Percentiles rank a stretch among this genome's conserved stretches.
Evolutionary conservation across 2,888 invertebrate genomes (phyloP).

Genomic region (Acleris literana): DNA sequence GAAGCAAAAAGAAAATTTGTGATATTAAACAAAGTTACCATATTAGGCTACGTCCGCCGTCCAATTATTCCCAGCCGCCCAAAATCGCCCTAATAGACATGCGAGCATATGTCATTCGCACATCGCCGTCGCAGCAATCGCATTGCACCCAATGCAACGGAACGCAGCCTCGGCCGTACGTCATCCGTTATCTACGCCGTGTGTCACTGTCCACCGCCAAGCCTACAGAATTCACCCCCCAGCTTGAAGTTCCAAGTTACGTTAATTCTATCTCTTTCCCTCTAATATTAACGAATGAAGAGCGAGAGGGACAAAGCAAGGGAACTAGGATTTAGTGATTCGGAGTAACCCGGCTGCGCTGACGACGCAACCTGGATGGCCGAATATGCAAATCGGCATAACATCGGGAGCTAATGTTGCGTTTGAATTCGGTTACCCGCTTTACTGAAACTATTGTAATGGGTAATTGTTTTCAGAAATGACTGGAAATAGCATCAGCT

Average conservation of each 20-base stretch:
- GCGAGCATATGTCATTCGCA: slow-evolving; percentile 55
- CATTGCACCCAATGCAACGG: slow-evolving; percentile 60
- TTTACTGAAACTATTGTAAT: slow-evolving; percentile 7
- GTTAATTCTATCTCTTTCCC: not conserved
- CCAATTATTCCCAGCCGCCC: slow-evolving; percentile 8
- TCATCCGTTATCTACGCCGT: slow-evolving; percentile 73
- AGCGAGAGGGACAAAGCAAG: not conserved
- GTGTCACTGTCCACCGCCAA: slow-evolving; percentile 64
- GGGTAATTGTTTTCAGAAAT: not conserved
- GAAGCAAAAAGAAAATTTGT: too few relatives aligned
- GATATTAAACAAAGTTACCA: not conserved
- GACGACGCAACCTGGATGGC: slow-evolving; percentile 44
- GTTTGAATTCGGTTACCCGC: slow-evolving; percentile 28
- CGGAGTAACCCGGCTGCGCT: slow-evolving; percentile 3
- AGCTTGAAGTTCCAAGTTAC: slow-evolving; percentile 40
- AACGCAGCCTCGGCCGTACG: slow-evolving; percentile 57
- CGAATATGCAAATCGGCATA: slow-evolving; percentile 51
- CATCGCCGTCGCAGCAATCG: slow-evolving; percentile 49
- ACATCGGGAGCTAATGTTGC: slow-evolving; percentile 27
- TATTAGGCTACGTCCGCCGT: not conserved
- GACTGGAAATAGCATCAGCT: too few relatives aligned
- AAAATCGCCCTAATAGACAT: slow-evolving; percentile 35
- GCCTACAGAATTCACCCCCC: slow-evolving; percentile 32
- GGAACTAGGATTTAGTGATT: not conserved
- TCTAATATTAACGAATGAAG: not conserved